Percentiles rank a stretch among this genome's conserved stretches.
Evolutionary conservation across 2,797 vertebrate species (phyloP).

Genomic region (Mustela erminea): DNA sequence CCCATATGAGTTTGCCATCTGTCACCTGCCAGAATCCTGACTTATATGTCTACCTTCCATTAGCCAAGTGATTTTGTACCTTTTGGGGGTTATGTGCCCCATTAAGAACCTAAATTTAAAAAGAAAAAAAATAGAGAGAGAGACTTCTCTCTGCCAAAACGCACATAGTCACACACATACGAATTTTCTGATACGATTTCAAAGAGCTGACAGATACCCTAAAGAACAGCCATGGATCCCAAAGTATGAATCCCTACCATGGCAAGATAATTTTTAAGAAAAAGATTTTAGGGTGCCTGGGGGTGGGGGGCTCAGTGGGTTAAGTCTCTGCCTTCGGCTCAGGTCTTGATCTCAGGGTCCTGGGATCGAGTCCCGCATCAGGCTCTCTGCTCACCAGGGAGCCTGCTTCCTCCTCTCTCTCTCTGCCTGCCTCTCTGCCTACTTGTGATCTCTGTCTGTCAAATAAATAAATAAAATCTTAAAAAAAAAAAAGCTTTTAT

Average conservation of each 20-base stretch:
- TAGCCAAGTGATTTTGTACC: conserved; percentile 33
- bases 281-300: neutral
- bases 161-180: neutral
- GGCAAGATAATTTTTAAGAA: neutral
- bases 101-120: conserved; percentile 19
- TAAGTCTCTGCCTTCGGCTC: too few relatives aligned
- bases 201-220: neutral
- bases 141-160: neutral
- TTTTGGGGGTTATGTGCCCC: neutral
- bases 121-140: conserved; percentile 29
- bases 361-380: too few relatives aligned
- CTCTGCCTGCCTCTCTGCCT: too few relatives aligned
- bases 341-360: too few relatives aligned
- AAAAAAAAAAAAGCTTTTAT: neutral
- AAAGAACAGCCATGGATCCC: neutral
- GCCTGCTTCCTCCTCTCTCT: too few relatives aligned
- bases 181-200: neutral
- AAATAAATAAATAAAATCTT: too few relatives aligned
- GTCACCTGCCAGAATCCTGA: conserved; percentile 62
- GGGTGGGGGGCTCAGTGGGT: too few relatives aligned
- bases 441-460: too few relatives aligned
- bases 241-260: neutral
- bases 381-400: too few relatives aligned
- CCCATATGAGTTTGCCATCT: conserved; percentile 54
- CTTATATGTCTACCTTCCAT: conserved; percentile 9